Evolutionary conservation across 92 coral and sea anemone genomes (phyloP).

Genomic region (Isaurus tuberculatus): DNA sequence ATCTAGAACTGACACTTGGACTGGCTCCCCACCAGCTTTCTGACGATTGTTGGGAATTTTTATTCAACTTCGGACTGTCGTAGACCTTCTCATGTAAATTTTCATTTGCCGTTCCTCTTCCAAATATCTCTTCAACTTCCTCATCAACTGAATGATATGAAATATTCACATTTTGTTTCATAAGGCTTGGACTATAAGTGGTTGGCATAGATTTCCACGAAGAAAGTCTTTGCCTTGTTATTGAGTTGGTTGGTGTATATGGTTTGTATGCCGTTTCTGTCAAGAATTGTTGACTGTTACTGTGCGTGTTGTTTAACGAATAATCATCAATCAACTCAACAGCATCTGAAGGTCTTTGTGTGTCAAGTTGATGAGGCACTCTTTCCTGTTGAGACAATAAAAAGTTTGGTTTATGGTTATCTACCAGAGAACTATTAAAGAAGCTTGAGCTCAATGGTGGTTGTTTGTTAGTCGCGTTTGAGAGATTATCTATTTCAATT

Average conservation of each 20-base stretch:
- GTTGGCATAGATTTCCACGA: neutral
- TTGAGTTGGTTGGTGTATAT: neutral
- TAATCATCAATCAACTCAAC: constrained; percentile 18
- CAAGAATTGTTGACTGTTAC: neutral
- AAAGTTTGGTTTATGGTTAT: neutral
- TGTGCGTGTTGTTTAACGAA: neutral
- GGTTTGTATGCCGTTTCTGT: neutral
- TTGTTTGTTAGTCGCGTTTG: neutral
- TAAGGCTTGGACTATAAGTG: neutral
- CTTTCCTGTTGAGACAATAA: neutral
- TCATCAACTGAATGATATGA: neutral
- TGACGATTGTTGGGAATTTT: neutral
- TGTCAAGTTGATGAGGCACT: neutral
- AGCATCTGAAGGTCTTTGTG: neutral
- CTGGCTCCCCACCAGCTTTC: constrained; percentile 27
- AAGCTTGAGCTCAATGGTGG: neutral
- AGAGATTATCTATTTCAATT: neutral
- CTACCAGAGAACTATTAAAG: neutral
- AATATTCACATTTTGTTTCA: neutral
- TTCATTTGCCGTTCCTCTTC: neutral
- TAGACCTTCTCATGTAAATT: neutral
- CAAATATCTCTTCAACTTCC: neutral
- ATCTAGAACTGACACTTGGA: neutral
- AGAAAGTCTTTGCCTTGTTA: neutral
- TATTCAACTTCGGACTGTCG: neutral